These are phyloP conservation scores for Semibalanus balanoides DNA, from an alignment of 1,140 invertebrate genomes.

Conservation along the genomic window DNA sequence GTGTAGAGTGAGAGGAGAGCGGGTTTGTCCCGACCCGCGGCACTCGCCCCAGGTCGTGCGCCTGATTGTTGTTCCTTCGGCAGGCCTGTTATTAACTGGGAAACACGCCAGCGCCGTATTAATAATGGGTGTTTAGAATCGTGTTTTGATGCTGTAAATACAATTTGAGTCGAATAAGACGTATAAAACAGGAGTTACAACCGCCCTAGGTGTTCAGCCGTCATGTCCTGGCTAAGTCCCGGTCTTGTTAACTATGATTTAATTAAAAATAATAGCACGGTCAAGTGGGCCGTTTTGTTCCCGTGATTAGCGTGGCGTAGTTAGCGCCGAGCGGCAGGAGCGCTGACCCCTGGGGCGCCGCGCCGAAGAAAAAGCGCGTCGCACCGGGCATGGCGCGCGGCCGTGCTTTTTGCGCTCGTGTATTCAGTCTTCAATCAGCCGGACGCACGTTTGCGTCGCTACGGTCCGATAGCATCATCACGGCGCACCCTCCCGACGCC, in stretches of 20 bases:
- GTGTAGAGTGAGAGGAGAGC: too few species aligned
- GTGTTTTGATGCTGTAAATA: constrained; percentile 1
- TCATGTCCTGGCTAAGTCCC: not conserved
- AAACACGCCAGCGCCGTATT: not conserved
- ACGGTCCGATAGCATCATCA: not conserved
- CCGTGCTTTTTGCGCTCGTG: not conserved
- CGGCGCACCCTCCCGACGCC: too few species aligned
- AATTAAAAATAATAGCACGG: constrained; percentile 1
- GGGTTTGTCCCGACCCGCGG: too few species aligned
- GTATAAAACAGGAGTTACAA: not conserved
- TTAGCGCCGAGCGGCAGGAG: not conserved
- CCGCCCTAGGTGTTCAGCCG: not conserved
- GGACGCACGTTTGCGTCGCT: not conserved
- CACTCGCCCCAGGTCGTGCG: not conserved
- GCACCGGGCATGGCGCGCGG: too few species aligned
- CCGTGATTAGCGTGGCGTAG: not conserved
- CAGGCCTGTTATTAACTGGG: not conserved
- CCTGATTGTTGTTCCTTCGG: not conserved
- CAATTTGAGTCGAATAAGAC: constrained; percentile 2
- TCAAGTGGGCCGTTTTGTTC: not conserved
- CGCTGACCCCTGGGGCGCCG: not conserved
- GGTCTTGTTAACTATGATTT: not conserved
- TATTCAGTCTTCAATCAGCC: not conserved
- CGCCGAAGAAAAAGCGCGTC: not conserved
- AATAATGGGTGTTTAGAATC: constrained; percentile 1